These are phyloP conservation scores for Heliothis virescens DNA, from an alignment of 1,140 invertebrate genomes.

Conservation along the genomic window DNA sequence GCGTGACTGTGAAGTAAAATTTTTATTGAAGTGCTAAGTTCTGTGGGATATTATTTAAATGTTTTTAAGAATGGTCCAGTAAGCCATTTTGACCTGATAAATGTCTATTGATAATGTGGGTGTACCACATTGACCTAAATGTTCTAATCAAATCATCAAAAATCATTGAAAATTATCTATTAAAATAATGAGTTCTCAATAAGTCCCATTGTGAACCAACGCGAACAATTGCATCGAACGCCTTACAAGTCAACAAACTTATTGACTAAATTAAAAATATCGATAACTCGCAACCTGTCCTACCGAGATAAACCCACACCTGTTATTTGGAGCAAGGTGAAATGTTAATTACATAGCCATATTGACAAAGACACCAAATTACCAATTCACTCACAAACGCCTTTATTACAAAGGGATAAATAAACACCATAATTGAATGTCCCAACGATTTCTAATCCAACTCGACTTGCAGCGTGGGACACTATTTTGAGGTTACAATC, in stretches of 20 bases:
- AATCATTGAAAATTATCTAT: neutral
- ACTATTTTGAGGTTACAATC: constrained; percentile 72
- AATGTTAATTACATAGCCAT: constrained; percentile 73
- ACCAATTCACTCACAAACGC: constrained; percentile 23
- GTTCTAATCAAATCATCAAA: neutral
- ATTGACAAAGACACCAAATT: constrained; percentile 56
- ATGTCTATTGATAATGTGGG: no score
- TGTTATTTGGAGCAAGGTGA: constrained; percentile 76
- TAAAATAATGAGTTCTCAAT: neutral
- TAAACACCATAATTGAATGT: constrained; percentile 54
- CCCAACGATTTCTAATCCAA: neutral
- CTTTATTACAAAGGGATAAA: constrained; percentile 53
- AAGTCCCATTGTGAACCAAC: neutral
- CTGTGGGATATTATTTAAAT: no score
- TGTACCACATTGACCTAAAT: no score
- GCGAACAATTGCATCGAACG: neutral
- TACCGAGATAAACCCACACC: constrained; percentile 48
- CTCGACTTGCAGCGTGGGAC: constrained; percentile 67
- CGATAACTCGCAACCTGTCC: constrained; percentile 12
- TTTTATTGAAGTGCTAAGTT: no score
- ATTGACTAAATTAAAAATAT: constrained; percentile 31
- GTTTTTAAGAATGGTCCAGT: no score
- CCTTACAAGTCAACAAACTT: constrained; percentile 12
- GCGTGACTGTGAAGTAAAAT: no score
- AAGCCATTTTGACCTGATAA: no score